phyloP scores from a whole-genome alignment of 2,113 vertebrate species.

The Sinocyclocheilus rhinocerous region DNA sequence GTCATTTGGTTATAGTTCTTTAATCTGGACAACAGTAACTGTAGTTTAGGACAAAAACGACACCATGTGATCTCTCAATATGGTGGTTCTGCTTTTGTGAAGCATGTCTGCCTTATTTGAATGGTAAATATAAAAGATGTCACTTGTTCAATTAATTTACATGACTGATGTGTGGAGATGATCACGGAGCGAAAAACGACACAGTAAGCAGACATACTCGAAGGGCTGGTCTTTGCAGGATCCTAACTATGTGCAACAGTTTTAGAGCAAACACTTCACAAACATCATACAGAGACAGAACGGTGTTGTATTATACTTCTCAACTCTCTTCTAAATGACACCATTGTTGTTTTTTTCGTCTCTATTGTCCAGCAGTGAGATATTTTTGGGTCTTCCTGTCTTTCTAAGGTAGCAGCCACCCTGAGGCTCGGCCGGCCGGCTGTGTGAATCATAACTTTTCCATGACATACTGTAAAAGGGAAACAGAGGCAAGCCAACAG shows the following conservation, averaged over 20 bases:
- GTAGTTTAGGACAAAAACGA: background rate
- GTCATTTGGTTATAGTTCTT: background rate
- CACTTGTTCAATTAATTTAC: constrained; percentile 25
- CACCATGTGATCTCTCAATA: constrained; percentile 5
- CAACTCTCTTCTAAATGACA: background rate
- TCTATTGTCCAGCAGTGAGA: constrained; percentile 14
- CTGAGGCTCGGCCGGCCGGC: background rate
- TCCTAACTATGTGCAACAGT: background rate
- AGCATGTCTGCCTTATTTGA: constrained; percentile 48
- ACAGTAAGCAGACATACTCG: constrained; percentile 48
- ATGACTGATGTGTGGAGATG: constrained; percentile 27
- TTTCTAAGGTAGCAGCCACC: constrained; percentile 22
- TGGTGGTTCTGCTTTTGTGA: constrained; percentile 11
- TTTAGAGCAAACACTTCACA: background rate
- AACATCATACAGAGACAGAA: background rate
- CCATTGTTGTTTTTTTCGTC: background rate
- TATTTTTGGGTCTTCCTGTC: constrained; percentile 46
- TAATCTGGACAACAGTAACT: background rate
- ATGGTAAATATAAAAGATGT: constrained; percentile 53
- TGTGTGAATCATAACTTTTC: constrained; percentile 18
- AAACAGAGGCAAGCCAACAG: constrained; percentile 8
- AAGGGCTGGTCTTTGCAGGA: constrained; percentile 26
- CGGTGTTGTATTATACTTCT: background rate
- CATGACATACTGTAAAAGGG: constrained; percentile 12
- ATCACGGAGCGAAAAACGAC: background rate